Evolutionary conservation across 2,797 vertebrate species (phyloP).

Genomic region (Phylloscopus collybita): DNA sequence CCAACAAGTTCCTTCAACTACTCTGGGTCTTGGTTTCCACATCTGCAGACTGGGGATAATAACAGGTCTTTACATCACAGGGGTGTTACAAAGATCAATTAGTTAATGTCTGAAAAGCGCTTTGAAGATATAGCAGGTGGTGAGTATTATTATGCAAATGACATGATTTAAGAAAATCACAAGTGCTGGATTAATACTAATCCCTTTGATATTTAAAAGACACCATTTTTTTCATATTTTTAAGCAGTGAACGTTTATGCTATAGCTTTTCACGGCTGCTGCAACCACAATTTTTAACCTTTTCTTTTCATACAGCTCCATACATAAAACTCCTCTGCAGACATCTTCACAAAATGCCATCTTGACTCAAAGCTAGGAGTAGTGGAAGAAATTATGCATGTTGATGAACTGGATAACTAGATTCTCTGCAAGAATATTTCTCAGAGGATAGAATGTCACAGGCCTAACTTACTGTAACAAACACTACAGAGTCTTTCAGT

Average conservation of each 20-base stretch:
- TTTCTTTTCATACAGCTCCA: background rate
- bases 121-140: slow-evolving; percentile 70
- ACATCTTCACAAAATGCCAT: slow-evolving; percentile 31
- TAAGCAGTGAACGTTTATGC: slow-evolving; percentile 19
- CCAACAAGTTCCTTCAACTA: slow-evolving; percentile 20
- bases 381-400: slow-evolving; percentile 32
- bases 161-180: slow-evolving; percentile 67
- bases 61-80: slow-evolving; percentile 59
- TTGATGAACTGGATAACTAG: slow-evolving; percentile 64
- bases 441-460: slow-evolving; percentile 65
- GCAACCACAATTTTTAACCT: slow-evolving; percentile 57
- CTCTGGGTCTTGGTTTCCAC: slow-evolving; percentile 26
- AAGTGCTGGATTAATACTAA: slow-evolving; percentile 68
- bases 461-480: slow-evolving; percentile 65
- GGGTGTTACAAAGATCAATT: slow-evolving; percentile 65
- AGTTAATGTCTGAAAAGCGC: slow-evolving; percentile 60
- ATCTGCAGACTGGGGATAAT: slow-evolving; percentile 47
- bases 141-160: slow-evolving; percentile 65
- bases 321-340: slow-evolving; percentile 1
- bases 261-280: slow-evolving; percentile 19
- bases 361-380: background rate
- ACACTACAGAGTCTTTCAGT: background rate
- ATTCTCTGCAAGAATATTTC: slow-evolving; percentile 55
- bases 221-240: slow-evolving; percentile 60
- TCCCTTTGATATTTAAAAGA: slow-evolving; percentile 71